Evolutionary conservation across 92 coral and sea anemone genomes (phyloP).

Genomic region (Zoanthus gigantus): DNA sequence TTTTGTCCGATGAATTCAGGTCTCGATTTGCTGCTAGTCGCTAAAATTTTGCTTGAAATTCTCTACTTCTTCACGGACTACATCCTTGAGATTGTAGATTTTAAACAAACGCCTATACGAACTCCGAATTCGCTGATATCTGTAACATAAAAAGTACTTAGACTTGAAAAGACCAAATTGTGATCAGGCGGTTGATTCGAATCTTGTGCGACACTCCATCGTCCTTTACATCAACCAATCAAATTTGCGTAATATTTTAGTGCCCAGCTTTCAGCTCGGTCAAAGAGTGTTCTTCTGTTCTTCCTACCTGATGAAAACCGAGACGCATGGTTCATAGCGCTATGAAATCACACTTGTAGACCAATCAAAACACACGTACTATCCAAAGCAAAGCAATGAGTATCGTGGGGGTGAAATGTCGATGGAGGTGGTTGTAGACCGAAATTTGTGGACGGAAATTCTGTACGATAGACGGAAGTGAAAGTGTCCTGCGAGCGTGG

Average conservation of each 20-base stretch:
- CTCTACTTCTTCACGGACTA: neutral
- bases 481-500: too few relatives aligned
- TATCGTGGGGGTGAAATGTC: too few relatives aligned
- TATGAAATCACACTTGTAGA: too few relatives aligned
- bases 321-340: too few relatives aligned
- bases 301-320: too few relatives aligned
- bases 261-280: constrained; percentile 16
- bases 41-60: neutral
- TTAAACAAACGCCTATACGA: neutral
- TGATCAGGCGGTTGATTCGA: neutral
- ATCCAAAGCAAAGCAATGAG: too few relatives aligned
- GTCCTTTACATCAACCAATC: constrained; percentile 23
- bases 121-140: neutral
- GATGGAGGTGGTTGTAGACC: too few relatives aligned
- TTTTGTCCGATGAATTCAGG: neutral
- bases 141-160: neutral
- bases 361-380: too few relatives aligned
- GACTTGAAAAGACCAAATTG: neutral
- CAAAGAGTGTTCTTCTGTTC: too few relatives aligned
- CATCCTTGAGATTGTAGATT: neutral
- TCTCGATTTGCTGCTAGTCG: neutral
- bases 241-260: neutral
- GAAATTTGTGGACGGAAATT: too few relatives aligned
- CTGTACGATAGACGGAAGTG: too few relatives aligned
- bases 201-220: constrained; percentile 32